Evolutionary conservation across 2,113 vertebrate genomes (phyloP), one percentile per base, ranked within the genome.

Genomic region (Varanus salvator): DNA sequence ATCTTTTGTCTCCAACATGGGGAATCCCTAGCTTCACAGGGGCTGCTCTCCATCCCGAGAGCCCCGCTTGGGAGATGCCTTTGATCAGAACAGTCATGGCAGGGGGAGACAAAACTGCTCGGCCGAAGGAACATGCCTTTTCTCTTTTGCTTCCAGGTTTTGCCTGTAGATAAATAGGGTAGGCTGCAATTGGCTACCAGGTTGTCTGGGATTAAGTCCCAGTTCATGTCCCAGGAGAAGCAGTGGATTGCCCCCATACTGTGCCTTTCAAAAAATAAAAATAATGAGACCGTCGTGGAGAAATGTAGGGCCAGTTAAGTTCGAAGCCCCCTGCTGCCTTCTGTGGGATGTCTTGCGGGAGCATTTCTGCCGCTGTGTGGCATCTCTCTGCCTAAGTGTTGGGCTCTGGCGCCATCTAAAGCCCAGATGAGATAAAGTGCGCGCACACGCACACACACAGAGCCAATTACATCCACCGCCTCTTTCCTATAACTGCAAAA

Each of bases 351-450:
- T 27, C 90, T 82, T 89, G 25, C 50, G 75, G 91, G 90, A 83
- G 84, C 68, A 95, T 1, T 88, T 80, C 81, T 86, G 21, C 69
- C 2, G 2, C 1, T 27, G n/a, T 82, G 8, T 66, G 57, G 34
- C 60, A 4, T 31, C 69, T 1, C 1, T 7, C 1, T 34, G 64
- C 93, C 8, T 75, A 86, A 87, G 54, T 0, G 8, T 95, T 93
- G 90, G 91, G 96, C 85, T 95, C 95, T 89, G 95, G 97, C 97
- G 96, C 97, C 97, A 97, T 92, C 97, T 97, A 96, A 96, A 97
- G 97, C 87, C 93, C 0, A 2, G 80, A 88, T 76, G 91, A 84
- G 89, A 85, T 92, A 91, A 86, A 34, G 17, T 54, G 48, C 44
- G 17, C 64, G 23, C 29, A 71, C 3, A 74, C 31, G 8, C 66